Conservation (phyloP, 2,888 invertebrate genomes). For the Lasioglossum villosulum region DNA sequence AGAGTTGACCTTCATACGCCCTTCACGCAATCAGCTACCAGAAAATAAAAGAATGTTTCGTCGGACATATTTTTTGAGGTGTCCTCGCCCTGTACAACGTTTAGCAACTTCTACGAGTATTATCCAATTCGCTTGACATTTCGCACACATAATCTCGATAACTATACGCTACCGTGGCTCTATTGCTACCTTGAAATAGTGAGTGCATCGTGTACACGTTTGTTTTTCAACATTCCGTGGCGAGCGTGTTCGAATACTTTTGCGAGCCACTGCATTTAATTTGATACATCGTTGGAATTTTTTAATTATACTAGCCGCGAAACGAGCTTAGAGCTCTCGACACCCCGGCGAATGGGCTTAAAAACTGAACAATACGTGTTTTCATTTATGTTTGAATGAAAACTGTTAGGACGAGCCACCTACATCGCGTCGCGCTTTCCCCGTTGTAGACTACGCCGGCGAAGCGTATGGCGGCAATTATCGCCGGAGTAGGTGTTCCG, state of each 20-base stretch:
- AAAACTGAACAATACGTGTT: constrained; percentile 11
- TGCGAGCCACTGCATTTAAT: not conserved
- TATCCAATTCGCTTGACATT: not conserved
- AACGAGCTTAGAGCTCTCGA: not conserved
- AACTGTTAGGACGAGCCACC: not conserved
- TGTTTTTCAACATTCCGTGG: not conserved
- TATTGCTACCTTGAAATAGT: not conserved
- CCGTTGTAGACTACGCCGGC: not conserved
- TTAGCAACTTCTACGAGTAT: not conserved
- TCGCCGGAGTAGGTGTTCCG: constrained; percentile 1
- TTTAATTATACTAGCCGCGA: not conserved
- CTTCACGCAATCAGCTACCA: too few species aligned
- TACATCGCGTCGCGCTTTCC: not conserved
- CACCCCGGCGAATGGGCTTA: not conserved
- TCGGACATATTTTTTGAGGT: too few species aligned
- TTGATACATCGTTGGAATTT: not conserved
- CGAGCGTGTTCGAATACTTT: not conserved
- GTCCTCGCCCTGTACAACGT: too few species aligned
- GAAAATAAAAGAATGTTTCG: too few species aligned
- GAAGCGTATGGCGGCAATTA: constrained; percentile 1
- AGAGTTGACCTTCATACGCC: too few species aligned
- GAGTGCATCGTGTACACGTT: not conserved
- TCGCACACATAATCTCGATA: not conserved
- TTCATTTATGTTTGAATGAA: constrained; percentile 29
- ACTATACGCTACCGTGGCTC: not conserved